phyloP scores from a whole-genome alignment of 2,797 vertebrate species.

The Muraenolepis orangiensis region DNA sequence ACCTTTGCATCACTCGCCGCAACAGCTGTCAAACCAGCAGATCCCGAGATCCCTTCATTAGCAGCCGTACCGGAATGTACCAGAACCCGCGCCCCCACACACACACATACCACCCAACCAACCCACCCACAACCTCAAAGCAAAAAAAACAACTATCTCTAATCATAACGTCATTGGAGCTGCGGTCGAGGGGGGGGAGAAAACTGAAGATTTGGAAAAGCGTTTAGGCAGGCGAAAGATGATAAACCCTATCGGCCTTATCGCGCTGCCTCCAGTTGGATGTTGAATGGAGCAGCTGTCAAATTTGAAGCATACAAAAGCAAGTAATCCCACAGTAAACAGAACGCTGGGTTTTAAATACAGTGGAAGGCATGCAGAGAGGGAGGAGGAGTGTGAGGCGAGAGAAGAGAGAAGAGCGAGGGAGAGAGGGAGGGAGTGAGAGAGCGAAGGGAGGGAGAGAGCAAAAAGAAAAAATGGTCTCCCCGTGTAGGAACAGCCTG shows the following conservation, averaged over 20 bases:
- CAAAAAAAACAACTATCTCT: constrained; percentile 52
- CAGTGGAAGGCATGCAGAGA: constrained; percentile 54
- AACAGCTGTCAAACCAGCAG: constrained; percentile 73
- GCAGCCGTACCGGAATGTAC: constrained; percentile 64
- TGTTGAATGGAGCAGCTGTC: constrained; percentile 80
- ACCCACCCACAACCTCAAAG: constrained; percentile 68
- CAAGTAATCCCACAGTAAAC: constrained; percentile 78
- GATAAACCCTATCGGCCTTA: constrained; percentile 80
- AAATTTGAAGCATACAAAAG: constrained; percentile 82
- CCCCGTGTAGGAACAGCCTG: constrained; percentile 55
- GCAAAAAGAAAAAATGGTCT: constrained; percentile 48
- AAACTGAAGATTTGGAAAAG: constrained; percentile 78
- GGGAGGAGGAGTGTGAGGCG: constrained; percentile 27
- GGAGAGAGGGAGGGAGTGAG: constrained; percentile 11
- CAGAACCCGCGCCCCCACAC: constrained; percentile 54
- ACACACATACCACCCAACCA: too few relatives aligned
- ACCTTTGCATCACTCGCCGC: constrained; percentile 66
- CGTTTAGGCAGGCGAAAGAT: constrained; percentile 78
- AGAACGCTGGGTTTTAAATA: constrained; percentile 72
- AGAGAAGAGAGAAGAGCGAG: too few relatives aligned
- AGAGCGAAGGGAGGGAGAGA: constrained; percentile 6
- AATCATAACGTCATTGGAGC: background rate
- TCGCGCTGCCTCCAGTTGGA: constrained; percentile 74
- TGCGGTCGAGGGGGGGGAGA: constrained; percentile 16
- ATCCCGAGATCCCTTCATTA: constrained; percentile 70